These are phyloP conservation scores for Cantharis flavilabris DNA, from an alignment of 2,888 invertebrate genomes.

Conservation along the genomic window DNA sequence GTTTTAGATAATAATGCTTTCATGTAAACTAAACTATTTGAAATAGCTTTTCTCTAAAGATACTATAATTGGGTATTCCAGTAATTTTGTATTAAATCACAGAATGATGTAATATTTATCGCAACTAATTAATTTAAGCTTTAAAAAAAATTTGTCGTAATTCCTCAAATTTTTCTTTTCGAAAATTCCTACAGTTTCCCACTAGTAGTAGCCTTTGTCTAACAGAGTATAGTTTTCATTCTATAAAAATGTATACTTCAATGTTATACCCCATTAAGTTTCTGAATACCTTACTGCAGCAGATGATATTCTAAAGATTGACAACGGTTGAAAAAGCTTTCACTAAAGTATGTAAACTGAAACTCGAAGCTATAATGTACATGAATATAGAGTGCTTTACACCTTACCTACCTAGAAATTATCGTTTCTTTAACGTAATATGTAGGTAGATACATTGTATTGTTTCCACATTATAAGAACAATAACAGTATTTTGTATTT, in stretches of 20 bases:
- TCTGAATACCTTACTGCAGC: not conserved
- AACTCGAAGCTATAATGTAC: constrained; percentile 1
- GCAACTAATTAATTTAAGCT: too few species aligned
- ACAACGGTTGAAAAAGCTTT: not conserved
- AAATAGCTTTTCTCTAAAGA: too few species aligned
- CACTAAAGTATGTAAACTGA: not conserved
- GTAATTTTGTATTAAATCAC: too few species aligned
- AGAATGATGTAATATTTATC: too few species aligned
- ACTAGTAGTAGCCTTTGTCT: too few species aligned
- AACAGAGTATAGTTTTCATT: not conserved
- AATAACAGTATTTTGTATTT: not conserved
- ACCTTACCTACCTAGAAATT: not conserved
- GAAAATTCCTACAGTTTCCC: too few species aligned
- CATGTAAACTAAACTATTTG: too few species aligned
- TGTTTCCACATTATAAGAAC: not conserved
- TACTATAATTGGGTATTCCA: too few species aligned
- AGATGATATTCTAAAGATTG: not conserved
- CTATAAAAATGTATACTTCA: not conserved
- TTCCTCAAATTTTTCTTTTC: too few species aligned
- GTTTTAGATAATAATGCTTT: not conserved
- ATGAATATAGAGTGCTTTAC: not conserved
- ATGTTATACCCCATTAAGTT: not conserved
- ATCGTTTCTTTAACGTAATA: not conserved
- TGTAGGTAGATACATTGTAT: not conserved
- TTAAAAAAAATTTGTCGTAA: too few species aligned